Conservation (phyloP, 2,113 vertebrate species). For the Crotophaga sulcirostris region DNA sequence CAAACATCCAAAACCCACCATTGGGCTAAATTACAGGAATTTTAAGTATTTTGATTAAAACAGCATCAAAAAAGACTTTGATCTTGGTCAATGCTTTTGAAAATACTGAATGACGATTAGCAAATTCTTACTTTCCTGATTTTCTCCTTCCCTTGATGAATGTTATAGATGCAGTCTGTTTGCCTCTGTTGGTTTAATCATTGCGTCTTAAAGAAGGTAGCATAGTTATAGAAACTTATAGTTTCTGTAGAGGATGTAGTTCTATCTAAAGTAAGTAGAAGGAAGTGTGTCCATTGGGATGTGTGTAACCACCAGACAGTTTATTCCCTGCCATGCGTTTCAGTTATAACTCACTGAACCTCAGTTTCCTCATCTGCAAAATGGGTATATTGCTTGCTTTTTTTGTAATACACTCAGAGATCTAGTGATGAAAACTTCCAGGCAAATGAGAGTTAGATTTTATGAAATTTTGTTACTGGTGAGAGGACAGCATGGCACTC, state of each 20-base stretch:
- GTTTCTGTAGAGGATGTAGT: background rate
- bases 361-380: background rate
- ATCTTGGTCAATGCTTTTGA: background rate
- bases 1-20: rapidly evolving
- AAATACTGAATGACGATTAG: background rate
- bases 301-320: background rate
- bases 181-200: background rate
- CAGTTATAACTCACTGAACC: background rate
- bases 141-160: background rate
- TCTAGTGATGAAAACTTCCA: background rate
- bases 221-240: background rate
- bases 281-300: background rate
- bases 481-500: background rate
- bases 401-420: background rate
- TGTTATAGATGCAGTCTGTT: background rate
- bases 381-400: background rate
- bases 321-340: background rate
- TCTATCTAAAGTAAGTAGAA: background rate
- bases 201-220: background rate
- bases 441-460: background rate
- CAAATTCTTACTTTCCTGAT: background rate
- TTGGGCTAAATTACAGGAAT: background rate
- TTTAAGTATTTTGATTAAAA: background rate
- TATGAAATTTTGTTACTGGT: background rate
- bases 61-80: background rate